Conservation (phyloP, 2,797 vertebrate species). For the Sciaenops ocellatus region DNA sequence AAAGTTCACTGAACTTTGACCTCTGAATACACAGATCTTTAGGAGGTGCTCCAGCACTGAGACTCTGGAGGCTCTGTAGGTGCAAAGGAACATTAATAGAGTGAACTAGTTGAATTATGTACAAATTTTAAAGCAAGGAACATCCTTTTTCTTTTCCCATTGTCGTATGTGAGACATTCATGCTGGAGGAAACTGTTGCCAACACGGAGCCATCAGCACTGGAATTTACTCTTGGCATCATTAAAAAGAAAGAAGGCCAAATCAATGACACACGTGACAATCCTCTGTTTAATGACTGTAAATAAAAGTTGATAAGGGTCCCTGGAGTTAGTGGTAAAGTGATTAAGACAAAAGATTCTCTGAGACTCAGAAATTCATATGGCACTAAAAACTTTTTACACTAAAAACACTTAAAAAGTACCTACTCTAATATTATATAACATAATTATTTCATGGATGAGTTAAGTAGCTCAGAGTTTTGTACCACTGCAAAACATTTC, state of each 20-base stretch:
- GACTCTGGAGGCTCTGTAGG: neutral
- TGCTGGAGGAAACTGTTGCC: neutral
- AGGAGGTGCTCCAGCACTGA: neutral
- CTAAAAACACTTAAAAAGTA: too few relatives aligned
- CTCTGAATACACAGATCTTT: neutral
- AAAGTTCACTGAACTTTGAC: conserved; percentile 3
- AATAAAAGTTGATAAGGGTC: neutral
- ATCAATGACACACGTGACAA: neutral
- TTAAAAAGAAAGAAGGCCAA: neutral
- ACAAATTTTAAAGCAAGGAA: neutral
- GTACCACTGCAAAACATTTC: conserved; percentile 32
- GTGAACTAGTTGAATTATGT: neutral
- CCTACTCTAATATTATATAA: neutral
- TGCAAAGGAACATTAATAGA: neutral
- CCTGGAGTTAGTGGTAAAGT: conserved; percentile 15
- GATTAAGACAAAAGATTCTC: conserved; percentile 16
- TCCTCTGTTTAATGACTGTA: conserved; percentile 8
- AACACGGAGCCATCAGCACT: neutral
- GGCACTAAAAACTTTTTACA: too few relatives aligned
- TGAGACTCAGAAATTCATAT: conserved; percentile 18
- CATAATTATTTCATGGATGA: conserved; percentile 8
- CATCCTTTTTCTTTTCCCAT: neutral
- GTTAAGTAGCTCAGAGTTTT: neutral
- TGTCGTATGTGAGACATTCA: neutral
- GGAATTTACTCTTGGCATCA: neutral